A percentile compares a stretch with the other conserved stretches of the same genome.
Conservation (phyloP, 2,797 vertebrate genomes). For the Gila robusta region DNA sequence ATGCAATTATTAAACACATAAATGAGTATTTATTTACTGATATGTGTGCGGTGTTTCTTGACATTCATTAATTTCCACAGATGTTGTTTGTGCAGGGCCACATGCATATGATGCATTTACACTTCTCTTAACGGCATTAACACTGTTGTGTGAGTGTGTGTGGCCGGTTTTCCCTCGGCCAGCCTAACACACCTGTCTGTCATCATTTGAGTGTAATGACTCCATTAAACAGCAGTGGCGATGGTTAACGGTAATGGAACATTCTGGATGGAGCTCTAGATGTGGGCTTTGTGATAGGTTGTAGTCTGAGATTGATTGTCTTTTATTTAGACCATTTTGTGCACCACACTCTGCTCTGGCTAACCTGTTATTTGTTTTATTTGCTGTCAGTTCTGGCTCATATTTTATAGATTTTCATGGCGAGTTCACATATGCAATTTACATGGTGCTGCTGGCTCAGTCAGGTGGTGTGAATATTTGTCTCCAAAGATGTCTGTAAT, state of each 20-base stretch:
- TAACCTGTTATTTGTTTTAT: background rate
- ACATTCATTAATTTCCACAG: background rate
- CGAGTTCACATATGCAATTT: background rate
- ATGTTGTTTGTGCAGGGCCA: background rate
- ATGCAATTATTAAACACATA: background rate
- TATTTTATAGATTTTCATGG: background rate
- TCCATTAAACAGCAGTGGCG: slow-evolving; percentile 77
- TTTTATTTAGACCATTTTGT: background rate
- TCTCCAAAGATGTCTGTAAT: background rate
- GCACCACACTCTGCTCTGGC: background rate
- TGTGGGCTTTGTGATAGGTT: slow-evolving; percentile 13
- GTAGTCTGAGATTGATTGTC: slow-evolving; percentile 8
- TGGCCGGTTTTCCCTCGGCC: slow-evolving; percentile 41
- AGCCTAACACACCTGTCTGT: slow-evolving; percentile 70
- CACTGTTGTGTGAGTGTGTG: background rate
- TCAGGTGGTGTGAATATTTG: background rate
- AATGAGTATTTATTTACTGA: background rate
- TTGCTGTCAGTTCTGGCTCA: slow-evolving; percentile 4
- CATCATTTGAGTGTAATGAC: slow-evolving; percentile 78
- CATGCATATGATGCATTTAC: background rate
- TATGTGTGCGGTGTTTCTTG: background rate
- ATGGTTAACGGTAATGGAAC: slow-evolving; percentile 46
- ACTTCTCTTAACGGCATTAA: background rate
- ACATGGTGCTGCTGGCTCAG: background rate
- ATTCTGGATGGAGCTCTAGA: slow-evolving; percentile 2